phyloP scores from a whole-genome alignment of 2,113 vertebrate genomes.

The Ochotona curzoniae region DNA sequence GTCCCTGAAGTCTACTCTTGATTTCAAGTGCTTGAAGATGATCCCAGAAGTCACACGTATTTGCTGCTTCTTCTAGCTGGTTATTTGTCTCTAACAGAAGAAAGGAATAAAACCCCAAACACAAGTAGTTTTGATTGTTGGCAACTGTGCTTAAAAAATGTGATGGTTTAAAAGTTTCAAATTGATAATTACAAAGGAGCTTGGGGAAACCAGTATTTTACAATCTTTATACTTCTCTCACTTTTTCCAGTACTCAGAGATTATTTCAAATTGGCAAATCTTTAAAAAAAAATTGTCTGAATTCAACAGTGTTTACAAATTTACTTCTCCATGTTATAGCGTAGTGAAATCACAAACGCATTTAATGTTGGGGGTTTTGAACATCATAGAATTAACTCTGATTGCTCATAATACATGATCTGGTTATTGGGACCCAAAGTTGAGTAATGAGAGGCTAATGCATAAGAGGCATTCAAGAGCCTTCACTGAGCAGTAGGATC shows the following conservation, averaged over 20 bases:
- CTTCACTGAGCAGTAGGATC: neutral
- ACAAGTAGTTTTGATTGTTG: neutral
- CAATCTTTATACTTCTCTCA: neutral
- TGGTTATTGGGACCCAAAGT: neutral
- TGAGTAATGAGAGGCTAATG: neutral
- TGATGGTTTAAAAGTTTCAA: neutral
- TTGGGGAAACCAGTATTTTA: neutral
- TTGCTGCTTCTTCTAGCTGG: constrained; percentile 16
- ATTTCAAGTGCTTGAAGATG: constrained; percentile 24
- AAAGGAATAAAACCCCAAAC: neutral
- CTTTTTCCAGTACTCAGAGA: neutral
- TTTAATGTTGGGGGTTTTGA: neutral
- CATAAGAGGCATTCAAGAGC: neutral
- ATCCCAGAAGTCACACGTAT: neutral
- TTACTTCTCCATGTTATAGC: neutral
- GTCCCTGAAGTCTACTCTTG: constrained; percentile 19
- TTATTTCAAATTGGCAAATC: neutral
- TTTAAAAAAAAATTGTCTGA: neutral
- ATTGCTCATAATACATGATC: neutral
- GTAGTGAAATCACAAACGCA: neutral
- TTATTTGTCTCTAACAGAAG: constrained; percentile 4
- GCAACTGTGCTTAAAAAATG: neutral
- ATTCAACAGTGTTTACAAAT: neutral
- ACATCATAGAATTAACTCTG: neutral
- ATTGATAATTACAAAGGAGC: neutral